Base-by-base conservation (phyloP, 92 coral and sea anemone species). In the Porites lobata region DNA sequence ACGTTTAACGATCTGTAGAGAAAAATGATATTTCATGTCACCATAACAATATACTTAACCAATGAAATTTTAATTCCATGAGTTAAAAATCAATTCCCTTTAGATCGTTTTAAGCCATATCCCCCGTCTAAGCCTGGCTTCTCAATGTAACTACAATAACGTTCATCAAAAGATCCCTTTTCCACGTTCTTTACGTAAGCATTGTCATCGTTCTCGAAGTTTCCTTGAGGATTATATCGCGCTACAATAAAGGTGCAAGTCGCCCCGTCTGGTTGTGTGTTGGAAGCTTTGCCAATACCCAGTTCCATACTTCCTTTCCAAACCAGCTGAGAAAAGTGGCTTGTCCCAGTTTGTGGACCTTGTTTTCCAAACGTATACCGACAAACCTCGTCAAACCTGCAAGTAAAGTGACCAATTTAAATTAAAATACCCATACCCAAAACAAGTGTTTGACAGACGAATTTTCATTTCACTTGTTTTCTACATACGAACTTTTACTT, bases 311-410 rank as follows among this genome's bases (percentile, higher is more conserved):
- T 94, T 65, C 89, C 92, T 67, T 93, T 94, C 99, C 99, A 96
- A 14, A 94, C 96, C 19, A 96, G 77, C 77, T 92, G 96, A 0
- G 98, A 86, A 65, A 96, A 96, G 72, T 95, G 97, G 50, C 79
- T 89, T 6, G 96, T 93, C 11, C 91, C 95, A 12, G 82, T 65
- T 50, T 89, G 94, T 1, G 95, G 89, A 12, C 93, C 92, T 17
- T 86, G 87, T 72, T 76, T 79, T 10, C 85, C 89, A 77, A 95
- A 96, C 6, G 87, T 89, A 89, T 89, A 93, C 43, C 88, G 84
- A 64, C 99, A 96, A 21, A 96, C 98, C 75, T 96, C 99, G 68
- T 96, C 94, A 75, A 95, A 96, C 99, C 99, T 96, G 51, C 12
- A 29, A 62, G 10, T 50, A 21, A 10, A 9, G 14, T 11, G 32